These are phyloP conservation scores for Stegostoma tigrinum DNA, from an alignment of 2,113 vertebrate genomes.

Conservation along the genomic window DNA sequence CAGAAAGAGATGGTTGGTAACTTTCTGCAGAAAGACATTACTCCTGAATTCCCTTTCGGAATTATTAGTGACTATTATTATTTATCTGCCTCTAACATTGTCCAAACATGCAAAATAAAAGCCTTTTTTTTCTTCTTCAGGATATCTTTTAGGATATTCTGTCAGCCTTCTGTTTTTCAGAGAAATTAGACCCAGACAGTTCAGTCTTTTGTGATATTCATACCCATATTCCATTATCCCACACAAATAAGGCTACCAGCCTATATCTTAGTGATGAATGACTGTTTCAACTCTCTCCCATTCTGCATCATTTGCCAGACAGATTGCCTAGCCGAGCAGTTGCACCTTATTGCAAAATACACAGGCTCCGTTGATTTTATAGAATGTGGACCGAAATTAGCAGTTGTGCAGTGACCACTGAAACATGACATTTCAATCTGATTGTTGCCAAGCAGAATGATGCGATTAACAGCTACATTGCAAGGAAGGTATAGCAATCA, in stretches of 20 bases:
- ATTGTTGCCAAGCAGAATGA: slow-evolving; percentile 9
- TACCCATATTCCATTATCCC: background rate
- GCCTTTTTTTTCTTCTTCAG: too few species aligned
- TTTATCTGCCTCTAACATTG: too few species aligned
- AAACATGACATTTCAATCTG: background rate
- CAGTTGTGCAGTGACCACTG: background rate
- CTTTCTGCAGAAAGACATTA: too few species aligned
- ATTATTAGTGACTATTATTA: too few species aligned
- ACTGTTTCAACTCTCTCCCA: background rate
- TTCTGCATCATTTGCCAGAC: background rate
- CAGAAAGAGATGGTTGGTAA: too few species aligned
- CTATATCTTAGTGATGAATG: background rate
- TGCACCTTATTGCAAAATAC: background rate
- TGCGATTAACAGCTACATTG: background rate
- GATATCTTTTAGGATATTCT: background rate
- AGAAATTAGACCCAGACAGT: background rate
- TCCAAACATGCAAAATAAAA: too few species aligned
- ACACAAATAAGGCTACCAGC: background rate
- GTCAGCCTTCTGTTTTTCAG: background rate
- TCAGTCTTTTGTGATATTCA: background rate
- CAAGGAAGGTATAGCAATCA: background rate
- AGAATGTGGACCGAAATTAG: background rate
- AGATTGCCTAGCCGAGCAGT: background rate
- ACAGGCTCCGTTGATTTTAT: background rate
- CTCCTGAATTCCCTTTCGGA: too few species aligned